A percentile compares a stretch with the other conserved stretches of the same genome.
These are phyloP conservation scores for Solenodon paradoxus DNA, from an alignment of 2,113 vertebrate genomes.

Conservation along the genomic window DNA sequence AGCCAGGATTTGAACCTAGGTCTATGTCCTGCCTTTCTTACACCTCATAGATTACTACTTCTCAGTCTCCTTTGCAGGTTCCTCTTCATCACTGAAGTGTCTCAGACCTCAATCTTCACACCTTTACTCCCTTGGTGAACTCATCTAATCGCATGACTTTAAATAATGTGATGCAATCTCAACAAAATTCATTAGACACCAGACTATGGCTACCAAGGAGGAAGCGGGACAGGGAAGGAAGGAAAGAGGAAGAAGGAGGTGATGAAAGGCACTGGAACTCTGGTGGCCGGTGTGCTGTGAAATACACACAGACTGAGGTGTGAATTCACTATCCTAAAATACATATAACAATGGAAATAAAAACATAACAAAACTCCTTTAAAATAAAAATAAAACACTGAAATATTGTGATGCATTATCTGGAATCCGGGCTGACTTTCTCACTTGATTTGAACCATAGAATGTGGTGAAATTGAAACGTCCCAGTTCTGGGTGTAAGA, in stretches of 20 bases:
- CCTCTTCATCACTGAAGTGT: background rate
- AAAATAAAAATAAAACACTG: too few relatives aligned
- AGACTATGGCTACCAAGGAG: too few relatives aligned
- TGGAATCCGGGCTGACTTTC: background rate
- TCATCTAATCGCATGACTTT: background rate
- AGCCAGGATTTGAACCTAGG: background rate
- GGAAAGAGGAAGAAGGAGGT: too few relatives aligned
- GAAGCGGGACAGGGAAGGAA: too few relatives aligned
- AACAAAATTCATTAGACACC: too few relatives aligned
- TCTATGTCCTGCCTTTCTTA: background rate
- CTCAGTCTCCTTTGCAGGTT: background rate
- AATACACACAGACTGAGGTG: too few relatives aligned
- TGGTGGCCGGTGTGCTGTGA: too few relatives aligned
- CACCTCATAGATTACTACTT: background rate
- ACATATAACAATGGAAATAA: too few relatives aligned
- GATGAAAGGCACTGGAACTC: too few relatives aligned
- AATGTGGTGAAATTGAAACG: background rate
- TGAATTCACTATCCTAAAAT: too few relatives aligned
- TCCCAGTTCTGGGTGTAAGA: background rate
- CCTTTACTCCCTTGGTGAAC: background rate
- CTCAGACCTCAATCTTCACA: background rate
- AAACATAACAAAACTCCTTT: too few relatives aligned
- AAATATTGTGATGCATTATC: background rate
- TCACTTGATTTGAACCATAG: background rate
- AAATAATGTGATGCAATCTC: background rate